A percentile compares a stretch with the other conserved stretches of the same genome.
phyloP scores from a whole-genome alignment of 2,797 vertebrate species.

The Spea hammondii region DNA sequence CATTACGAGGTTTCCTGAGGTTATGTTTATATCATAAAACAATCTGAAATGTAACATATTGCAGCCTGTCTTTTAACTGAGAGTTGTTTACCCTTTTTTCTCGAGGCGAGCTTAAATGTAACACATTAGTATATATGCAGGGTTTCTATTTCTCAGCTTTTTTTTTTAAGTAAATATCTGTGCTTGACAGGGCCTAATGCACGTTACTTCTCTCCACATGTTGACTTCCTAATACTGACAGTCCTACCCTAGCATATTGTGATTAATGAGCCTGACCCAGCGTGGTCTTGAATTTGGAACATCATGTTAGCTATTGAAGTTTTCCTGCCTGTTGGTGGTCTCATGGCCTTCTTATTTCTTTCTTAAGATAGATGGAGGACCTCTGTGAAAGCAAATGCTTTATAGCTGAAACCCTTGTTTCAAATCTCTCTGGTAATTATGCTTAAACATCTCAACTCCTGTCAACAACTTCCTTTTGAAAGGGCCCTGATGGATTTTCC shows the following conservation, averaged over 20 bases:
- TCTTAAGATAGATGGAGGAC: constrained; percentile 48
- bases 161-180: constrained; percentile 32
- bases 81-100: constrained; percentile 31
- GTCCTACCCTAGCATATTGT: constrained; percentile 46
- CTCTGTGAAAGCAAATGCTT: constrained; percentile 49
- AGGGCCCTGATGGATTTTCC: constrained; percentile 52
- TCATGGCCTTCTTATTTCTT: constrained; percentile 53
- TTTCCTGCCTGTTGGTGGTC: constrained; percentile 55
- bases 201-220: constrained; percentile 41
- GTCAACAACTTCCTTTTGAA: constrained; percentile 59
- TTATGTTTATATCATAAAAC: constrained; percentile 35
- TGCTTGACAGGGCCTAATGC: constrained; percentile 22
- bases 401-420: constrained; percentile 54
- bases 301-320: constrained; percentile 58
- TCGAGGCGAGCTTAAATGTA: constrained; percentile 31
- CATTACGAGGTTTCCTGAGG: constrained; percentile 11
- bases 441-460: constrained; percentile 53
- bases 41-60: constrained; percentile 20
- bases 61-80: neutral
- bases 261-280: constrained; percentile 56
- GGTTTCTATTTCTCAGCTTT: constrained; percentile 3
- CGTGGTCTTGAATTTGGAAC: constrained; percentile 51
- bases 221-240: constrained; percentile 45
- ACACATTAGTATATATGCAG: constrained; percentile 24
- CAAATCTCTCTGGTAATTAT: constrained; percentile 58